phyloP scores from a whole-genome alignment of 92 coral and sea anemone species.

The Phymanthus crucifer region DNA sequence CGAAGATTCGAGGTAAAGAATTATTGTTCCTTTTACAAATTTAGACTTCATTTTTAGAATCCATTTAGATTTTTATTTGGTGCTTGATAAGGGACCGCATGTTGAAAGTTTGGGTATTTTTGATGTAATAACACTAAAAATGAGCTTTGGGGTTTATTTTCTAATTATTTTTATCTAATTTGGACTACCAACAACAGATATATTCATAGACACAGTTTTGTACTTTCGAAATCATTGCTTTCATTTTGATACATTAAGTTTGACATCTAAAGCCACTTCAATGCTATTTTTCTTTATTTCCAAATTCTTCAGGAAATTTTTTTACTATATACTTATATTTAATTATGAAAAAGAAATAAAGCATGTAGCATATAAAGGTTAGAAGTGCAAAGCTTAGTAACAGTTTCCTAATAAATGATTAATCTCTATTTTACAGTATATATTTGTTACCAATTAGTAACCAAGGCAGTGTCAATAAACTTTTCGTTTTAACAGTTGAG shows the following conservation, averaged over 20 bases:
- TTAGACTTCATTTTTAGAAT: no score
- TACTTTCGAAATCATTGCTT: not conserved
- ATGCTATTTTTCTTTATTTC: not conserved
- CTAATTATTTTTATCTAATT: not conserved
- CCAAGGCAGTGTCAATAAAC: conserved; percentile 52
- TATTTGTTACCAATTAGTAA: conserved; percentile 49
- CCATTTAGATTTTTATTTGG: not conserved
- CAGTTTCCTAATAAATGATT: conserved; percentile 34
- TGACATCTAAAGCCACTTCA: not conserved
- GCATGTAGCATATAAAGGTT: not conserved
- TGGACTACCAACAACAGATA: not conserved
- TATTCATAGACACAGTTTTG: not conserved
- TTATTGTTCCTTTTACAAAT: not conserved
- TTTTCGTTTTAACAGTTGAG: not conserved
- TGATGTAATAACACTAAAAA: not conserved
- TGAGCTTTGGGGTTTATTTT: not conserved
- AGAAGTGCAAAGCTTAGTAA: not conserved
- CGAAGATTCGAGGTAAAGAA: conserved; percentile 84
- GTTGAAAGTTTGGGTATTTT: not conserved
- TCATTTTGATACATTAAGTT: not conserved
- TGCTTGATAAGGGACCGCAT: not conserved
- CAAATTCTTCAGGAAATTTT: not conserved
- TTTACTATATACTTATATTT: not conserved
- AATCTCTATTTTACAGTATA: not conserved
- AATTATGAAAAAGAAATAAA: not conserved